Percentiles rank a stretch among this genome's conserved stretches.
Conservation (phyloP, 2,113 vertebrate species). For the Rhegmatorhina hoffmannsi region DNA sequence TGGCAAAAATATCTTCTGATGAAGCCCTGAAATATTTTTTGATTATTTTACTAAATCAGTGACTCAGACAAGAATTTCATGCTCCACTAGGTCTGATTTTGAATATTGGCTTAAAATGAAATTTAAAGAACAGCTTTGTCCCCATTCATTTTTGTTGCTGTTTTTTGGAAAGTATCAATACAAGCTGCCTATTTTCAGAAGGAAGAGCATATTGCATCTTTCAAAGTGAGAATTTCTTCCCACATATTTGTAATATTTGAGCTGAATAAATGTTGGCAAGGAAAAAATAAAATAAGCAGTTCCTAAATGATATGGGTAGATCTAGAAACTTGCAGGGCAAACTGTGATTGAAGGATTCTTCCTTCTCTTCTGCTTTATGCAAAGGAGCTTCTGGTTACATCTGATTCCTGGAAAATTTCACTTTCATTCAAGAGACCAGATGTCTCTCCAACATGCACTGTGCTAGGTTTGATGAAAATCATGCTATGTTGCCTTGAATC, state of each 20-base stretch:
- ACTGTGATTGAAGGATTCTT: neutral
- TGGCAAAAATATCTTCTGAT: neutral
- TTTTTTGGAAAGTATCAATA: neutral
- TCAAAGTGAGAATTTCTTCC: neutral
- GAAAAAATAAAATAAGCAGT: neutral
- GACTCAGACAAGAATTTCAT: neutral
- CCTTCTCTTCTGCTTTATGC: neutral
- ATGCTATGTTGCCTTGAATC: neutral
- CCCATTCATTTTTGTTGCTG: neutral
- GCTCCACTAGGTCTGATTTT: neutral
- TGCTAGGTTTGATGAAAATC: neutral
- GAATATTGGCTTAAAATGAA: neutral
- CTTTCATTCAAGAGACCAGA: neutral
- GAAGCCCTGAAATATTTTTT: neutral
- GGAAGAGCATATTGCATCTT: neutral
- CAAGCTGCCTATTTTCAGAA: neutral
- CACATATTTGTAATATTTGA: neutral
- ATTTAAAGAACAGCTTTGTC: neutral
- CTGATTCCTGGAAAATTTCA: neutral
- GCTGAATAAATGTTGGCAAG: neutral
- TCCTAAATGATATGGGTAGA: neutral
- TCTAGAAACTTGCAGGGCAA: neutral
- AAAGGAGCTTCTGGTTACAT: neutral
- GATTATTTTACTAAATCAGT: constrained; percentile 12
- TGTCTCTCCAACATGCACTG: neutral